These are phyloP conservation scores for Sabatieria punctata DNA, from an alignment of 2,888 invertebrate genomes.

Conservation along the genomic window DNA sequence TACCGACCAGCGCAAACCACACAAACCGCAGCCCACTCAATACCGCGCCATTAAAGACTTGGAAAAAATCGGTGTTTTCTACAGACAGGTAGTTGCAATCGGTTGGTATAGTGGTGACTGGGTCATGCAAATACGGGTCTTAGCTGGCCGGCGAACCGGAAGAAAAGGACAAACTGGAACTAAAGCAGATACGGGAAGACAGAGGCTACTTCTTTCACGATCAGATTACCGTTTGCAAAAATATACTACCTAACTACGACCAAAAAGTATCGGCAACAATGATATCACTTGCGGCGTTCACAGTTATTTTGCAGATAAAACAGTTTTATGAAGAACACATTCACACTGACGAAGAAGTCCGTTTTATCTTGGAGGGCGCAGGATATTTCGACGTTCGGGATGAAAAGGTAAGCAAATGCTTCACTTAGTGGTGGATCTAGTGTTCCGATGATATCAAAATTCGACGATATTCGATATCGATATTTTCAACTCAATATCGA, in stretches of 20 bases:
- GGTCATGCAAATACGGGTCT: constrained; percentile 58
- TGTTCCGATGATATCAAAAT: too few relatives aligned
- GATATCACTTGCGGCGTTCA: too few relatives aligned
- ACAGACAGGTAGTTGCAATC: constrained; percentile 52
- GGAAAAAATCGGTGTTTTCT: constrained; percentile 63
- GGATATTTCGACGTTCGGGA: constrained; percentile 93
- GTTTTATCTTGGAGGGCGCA: constrained; percentile 59
- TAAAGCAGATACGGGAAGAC: constrained; percentile 47
- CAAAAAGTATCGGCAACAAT: constrained; percentile 46
- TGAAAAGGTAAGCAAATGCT: constrained; percentile 22
- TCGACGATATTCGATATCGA: too few relatives aligned
- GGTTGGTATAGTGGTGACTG: constrained; percentile 30
- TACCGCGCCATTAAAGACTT: constrained; percentile 51
- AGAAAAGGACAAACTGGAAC: too few relatives aligned
- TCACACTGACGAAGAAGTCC: constrained; percentile 89
- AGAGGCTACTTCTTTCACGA: constrained; percentile 72
- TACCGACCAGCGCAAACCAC: constrained; percentile 56
- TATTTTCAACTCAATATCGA: too few relatives aligned
- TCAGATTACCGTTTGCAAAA: constrained; percentile 58
- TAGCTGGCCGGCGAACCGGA: too few relatives aligned
- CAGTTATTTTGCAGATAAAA: constrained; percentile 42
- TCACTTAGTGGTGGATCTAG: background rate
- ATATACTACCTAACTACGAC: constrained; percentile 61
- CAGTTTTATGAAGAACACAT: constrained; percentile 78
- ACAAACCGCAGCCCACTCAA: constrained; percentile 56